These are phyloP conservation scores for Drosophila rubida DNA, from an alignment of 2,888 invertebrate species.

Conservation along the genomic window DNA sequence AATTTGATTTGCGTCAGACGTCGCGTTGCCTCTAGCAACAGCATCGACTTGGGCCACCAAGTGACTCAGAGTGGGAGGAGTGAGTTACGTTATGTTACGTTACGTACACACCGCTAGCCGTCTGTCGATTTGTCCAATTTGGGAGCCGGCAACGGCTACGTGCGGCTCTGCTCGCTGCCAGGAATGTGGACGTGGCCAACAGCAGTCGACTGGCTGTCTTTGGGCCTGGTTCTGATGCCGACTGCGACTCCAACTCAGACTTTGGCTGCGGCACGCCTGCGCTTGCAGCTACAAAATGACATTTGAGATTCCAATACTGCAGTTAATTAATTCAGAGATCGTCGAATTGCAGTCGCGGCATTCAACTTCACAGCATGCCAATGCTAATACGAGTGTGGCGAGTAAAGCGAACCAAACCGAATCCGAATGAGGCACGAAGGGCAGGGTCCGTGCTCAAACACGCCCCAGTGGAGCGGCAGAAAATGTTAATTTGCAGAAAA, in stretches of 20 bases:
- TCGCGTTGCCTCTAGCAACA: conserved; percentile 11
- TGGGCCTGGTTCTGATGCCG: conserved; percentile 18
- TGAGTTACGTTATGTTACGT: conserved; percentile 19
- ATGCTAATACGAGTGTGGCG: conserved; percentile 37
- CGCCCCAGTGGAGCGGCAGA: background rate
- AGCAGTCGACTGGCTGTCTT: conserved; percentile 27
- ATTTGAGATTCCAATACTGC: conserved; percentile 55
- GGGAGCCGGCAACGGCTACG: conserved; percentile 47
- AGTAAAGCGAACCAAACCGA: background rate
- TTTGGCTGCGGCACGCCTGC: conserved; percentile 41
- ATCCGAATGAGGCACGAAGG: conserved; percentile 22
- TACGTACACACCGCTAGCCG: conserved; percentile 14
- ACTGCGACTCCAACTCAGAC: background rate
- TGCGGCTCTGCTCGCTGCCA: conserved; percentile 34
- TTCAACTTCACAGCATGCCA: conserved; percentile 62
- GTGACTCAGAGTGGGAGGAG: conserved; percentile 12
- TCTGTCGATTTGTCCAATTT: conserved; percentile 24
- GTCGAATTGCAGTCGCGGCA: conserved; percentile 43
- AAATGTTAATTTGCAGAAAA: conserved; percentile 13
- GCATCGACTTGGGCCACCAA: background rate
- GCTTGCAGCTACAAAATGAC: conserved; percentile 44
- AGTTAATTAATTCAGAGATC: conserved; percentile 60
- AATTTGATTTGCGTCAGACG: conserved; percentile 50
- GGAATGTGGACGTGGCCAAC: conserved; percentile 65
- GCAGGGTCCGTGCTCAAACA: conserved; percentile 33